Conservation (phyloP, 2,113 vertebrate genomes). For the Dunckerocampus dactyliophorus region DNA sequence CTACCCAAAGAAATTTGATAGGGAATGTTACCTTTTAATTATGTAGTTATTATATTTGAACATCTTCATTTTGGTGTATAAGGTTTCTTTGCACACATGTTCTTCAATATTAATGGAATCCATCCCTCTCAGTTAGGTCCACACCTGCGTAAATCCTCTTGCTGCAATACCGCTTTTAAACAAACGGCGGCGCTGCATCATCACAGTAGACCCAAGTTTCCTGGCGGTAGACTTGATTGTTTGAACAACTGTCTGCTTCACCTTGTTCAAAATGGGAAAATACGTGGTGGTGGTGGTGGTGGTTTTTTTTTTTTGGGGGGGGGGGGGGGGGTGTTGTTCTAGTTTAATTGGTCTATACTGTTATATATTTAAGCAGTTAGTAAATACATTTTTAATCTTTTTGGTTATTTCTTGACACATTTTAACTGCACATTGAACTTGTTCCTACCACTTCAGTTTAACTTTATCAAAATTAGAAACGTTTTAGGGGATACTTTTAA, state of each 20-base stretch:
- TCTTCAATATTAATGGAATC: background rate
- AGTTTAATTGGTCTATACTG: background rate
- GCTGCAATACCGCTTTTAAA: slow-evolving; percentile 38
- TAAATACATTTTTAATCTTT: background rate
- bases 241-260: no score
- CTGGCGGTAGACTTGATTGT: no score
- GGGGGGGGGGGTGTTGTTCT: no score
- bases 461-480: background rate
- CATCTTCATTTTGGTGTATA: slow-evolving; percentile 5
- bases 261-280: no score
- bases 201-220: slow-evolving; percentile 11
- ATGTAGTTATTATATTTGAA: background rate
- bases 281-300: no score
- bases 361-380: background rate
- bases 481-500: no score
- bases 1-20: slow-evolving; percentile 1
- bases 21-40: background rate
- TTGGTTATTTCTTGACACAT: background rate
- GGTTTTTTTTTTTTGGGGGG: no score
- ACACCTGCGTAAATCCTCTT: background rate
- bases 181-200: slow-evolving; percentile 47
- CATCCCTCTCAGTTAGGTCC: background rate
- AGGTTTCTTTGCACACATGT: background rate
- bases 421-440: slow-evolving; percentile 4
- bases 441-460: slow-evolving; percentile 7